Conservation (phyloP, 53 echinoderm and acorn worm genomes). For the Stichopus horrens region DNA sequence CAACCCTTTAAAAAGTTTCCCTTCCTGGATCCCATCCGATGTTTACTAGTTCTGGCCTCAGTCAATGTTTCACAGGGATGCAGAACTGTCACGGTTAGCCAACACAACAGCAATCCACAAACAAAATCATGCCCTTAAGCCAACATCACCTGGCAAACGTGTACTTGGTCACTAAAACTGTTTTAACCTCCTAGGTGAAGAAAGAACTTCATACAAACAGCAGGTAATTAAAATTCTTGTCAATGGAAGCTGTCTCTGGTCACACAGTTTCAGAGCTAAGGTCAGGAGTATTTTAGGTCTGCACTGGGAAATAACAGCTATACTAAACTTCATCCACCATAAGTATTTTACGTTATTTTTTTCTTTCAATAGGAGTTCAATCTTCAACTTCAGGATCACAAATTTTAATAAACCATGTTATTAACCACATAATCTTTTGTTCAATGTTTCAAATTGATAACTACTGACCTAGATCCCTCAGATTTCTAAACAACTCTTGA, state of each 20-base stretch:
- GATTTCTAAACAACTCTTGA: too few relatives aligned
- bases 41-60: neutral
- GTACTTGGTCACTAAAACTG: slow-evolving; percentile 3
- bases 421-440: too few relatives aligned
- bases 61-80: neutral
- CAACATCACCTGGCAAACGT: neutral
- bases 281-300: too few relatives aligned
- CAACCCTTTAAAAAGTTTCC: neutral
- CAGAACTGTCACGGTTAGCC: neutral
- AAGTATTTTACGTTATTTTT: too few relatives aligned
- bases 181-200: slow-evolving; percentile 14
- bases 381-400: too few relatives aligned
- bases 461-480: too few relatives aligned
- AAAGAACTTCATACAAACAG: slow-evolving; percentile 20
- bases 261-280: neutral
- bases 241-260: neutral
- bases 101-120: neutral
- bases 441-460: too few relatives aligned
- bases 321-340: too few relatives aligned
- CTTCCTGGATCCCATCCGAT: neutral
- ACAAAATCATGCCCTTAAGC: neutral
- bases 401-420: too few relatives aligned
- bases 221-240: slow-evolving; percentile 29
- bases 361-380: too few relatives aligned
- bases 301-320: too few relatives aligned